phyloP scores from a whole-genome alignment of 1,140 invertebrate species.

The Bicyclus anynana region DNA sequence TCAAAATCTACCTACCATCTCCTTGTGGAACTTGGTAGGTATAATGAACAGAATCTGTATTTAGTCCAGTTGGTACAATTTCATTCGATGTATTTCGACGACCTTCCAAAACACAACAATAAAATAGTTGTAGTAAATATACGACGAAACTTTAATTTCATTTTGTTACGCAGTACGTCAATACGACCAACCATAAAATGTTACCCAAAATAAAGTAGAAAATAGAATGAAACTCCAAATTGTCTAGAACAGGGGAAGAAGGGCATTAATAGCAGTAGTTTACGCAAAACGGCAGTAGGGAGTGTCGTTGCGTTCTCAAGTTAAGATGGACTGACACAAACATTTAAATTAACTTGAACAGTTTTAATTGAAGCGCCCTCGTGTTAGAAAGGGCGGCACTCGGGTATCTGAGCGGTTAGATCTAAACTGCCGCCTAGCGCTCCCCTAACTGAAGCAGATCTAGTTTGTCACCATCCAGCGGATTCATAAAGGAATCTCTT shows the following conservation, averaged over 20 bases:
- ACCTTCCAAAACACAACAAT: neutral
- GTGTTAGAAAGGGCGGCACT: slow-evolving; percentile 33
- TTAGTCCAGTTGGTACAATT: too few species aligned
- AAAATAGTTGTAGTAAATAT: neutral
- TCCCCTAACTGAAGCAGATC: slow-evolving; percentile 44
- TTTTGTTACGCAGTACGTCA: neutral
- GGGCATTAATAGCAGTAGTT: neutral
- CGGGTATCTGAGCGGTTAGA: slow-evolving; percentile 34
- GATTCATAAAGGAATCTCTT: slow-evolving; percentile 33
- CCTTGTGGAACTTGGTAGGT: too few species aligned
- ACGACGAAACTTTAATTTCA: neutral
- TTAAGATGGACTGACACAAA: slow-evolving; percentile 46
- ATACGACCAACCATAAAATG: neutral
- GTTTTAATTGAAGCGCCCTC: slow-evolving; percentile 68
- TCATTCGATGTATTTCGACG: neutral
- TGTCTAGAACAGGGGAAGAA: neutral
- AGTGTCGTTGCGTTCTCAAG: slow-evolving; percentile 27
- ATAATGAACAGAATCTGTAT: too few species aligned
- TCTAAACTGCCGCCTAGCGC: slow-evolving; percentile 37
- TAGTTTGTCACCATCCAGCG: slow-evolving; percentile 15
- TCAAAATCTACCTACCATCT: too few species aligned
- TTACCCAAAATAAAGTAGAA: neutral
- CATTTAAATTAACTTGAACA: slow-evolving; percentile 65
- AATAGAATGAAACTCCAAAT: neutral
- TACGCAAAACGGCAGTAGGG: neutral